Evolutionary conservation across 2,888 invertebrate genomes (phyloP).

Genomic region (Onthophagus sagittarius): DNA sequence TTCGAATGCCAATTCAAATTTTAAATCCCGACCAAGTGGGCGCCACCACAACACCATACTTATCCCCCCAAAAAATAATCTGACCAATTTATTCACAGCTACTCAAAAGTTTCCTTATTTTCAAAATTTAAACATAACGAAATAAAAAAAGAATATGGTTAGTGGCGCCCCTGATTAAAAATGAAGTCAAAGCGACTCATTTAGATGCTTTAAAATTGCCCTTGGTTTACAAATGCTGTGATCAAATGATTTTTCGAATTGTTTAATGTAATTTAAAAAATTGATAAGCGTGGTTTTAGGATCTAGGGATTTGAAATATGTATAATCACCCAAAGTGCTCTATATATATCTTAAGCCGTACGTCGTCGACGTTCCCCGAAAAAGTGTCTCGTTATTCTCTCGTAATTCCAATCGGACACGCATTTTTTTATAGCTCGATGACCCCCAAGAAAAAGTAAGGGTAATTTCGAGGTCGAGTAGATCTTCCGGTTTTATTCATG

Average conservation of each 20-base stretch:
- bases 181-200: neutral
- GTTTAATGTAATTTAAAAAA: conserved; percentile 15
- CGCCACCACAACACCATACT: neutral
- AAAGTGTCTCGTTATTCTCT: neutral
- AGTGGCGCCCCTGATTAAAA: neutral
- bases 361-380: neutral
- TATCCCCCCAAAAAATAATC: too few relatives aligned
- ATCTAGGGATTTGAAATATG: conserved; percentile 9
- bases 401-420: neutral
- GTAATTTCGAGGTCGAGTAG: neutral
- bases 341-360: conserved; percentile 12
- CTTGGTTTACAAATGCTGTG: conserved; percentile 18
- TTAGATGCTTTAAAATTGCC: neutral
- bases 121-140: too few relatives aligned
- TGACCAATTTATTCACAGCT: neutral
- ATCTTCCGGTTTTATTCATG: neutral
- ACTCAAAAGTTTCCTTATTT: too few relatives aligned
- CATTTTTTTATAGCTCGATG: neutral
- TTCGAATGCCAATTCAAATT: neutral
- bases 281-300: neutral
- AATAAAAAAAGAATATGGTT: neutral
- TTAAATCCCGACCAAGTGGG: neutral
- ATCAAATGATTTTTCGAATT: conserved; percentile 13
- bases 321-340: conserved; percentile 21
- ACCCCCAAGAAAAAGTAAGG: neutral